These are phyloP conservation scores for Cryptotermes secundus DNA, from an alignment of 1,140 invertebrate genomes.

Conservation along the genomic window DNA sequence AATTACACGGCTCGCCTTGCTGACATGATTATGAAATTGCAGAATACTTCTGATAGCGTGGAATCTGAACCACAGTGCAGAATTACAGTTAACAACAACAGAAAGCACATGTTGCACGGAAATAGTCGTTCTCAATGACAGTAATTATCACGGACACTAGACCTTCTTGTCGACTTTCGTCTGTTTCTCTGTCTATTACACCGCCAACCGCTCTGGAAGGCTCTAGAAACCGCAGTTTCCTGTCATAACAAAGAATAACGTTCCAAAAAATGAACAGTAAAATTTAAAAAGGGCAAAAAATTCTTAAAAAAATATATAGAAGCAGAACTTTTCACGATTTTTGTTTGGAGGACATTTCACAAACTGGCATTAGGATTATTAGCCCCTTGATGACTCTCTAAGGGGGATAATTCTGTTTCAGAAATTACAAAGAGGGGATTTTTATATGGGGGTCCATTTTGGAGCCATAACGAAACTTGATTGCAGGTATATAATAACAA, in stretches of 20 bases:
- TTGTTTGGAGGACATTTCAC: neutral
- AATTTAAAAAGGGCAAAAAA: neutral
- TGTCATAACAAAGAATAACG: neutral
- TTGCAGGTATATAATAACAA: neutral
- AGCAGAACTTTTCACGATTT: neutral
- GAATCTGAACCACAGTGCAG: too few relatives aligned
- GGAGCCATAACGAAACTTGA: conserved; percentile 1
- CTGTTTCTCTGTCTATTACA: neutral
- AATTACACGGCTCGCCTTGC: too few relatives aligned
- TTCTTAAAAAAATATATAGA: neutral
- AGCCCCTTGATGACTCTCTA: neutral
- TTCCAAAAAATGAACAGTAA: too few relatives aligned
- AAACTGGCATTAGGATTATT: neutral
- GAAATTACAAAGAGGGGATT: neutral
- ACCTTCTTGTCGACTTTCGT: too few relatives aligned
- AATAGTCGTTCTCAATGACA: too few relatives aligned
- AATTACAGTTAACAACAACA: too few relatives aligned
- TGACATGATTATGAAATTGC: too few relatives aligned
- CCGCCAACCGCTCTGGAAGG: neutral
- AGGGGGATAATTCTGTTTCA: neutral
- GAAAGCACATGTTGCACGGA: too few relatives aligned
- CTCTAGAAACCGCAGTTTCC: neutral
- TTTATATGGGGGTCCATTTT: conserved; percentile 1
- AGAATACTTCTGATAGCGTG: too few relatives aligned
- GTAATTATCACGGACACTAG: too few relatives aligned